phyloP scores from a whole-genome alignment of 2,797 vertebrate genomes.

The Sebastes glaucus region DNA sequence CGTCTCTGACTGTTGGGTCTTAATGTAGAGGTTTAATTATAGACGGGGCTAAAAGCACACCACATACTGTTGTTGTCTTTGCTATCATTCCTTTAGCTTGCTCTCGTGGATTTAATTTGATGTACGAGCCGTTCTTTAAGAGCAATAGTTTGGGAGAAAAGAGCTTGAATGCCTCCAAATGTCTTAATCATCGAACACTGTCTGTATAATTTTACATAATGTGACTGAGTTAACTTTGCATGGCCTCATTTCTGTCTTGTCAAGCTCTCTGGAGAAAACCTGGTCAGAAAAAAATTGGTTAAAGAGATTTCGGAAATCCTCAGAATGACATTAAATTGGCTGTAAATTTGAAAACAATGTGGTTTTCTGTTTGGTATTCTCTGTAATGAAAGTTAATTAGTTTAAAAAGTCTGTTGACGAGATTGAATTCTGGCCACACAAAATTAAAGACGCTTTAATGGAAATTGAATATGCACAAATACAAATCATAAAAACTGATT shows the following conservation, averaged over 20 bases:
- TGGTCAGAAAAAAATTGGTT: neutral
- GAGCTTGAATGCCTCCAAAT: neutral
- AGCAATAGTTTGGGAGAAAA: neutral
- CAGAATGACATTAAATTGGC: neutral
- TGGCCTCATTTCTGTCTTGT: neutral
- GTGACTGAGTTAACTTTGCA: neutral
- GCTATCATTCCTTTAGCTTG: neutral
- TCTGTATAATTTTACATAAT: neutral
- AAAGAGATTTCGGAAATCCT: neutral
- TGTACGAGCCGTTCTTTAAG: neutral
- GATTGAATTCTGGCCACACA: neutral
- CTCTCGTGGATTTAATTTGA: neutral
- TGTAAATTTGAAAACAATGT: neutral
- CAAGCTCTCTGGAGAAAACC: neutral
- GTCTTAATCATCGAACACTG: neutral
- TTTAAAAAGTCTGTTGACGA: neutral
- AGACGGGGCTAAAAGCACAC: neutral
- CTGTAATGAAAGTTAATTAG: neutral
- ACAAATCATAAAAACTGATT: neutral
- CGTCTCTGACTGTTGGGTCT: constrained; percentile 21
- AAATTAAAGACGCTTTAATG: neutral
- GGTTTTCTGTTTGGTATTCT: neutral
- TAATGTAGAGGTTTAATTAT: neutral
- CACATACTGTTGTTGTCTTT: neutral
- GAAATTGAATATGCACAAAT: neutral